Base-by-base conservation (phyloP, 2,888 invertebrate species). In the Drosophila putrida region DNA sequence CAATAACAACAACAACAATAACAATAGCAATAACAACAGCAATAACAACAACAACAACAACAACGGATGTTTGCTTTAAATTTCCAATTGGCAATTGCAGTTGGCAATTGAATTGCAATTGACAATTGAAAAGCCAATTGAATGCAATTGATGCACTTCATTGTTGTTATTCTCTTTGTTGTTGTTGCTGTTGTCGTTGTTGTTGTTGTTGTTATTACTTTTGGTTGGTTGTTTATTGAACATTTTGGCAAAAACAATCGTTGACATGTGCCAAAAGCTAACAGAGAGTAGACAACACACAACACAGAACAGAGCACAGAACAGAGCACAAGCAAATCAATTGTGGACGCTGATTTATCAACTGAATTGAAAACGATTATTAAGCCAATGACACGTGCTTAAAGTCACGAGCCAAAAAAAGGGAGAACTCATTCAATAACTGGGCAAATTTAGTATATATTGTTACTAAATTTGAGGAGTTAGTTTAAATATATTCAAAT, bases 121-220 rank as follows among this genome's bases (percentile, higher is more conserved):
- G 84, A 77, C 85, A 82, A 78, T 76, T 74, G 71, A 64, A 78
- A 76, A 85, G 79, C 71, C 84, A 83, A 84, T 87, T 84, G 84
- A 82, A 80, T 77, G 72, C 77, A 72, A 79, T 86, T 81, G 86
- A 83, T 81, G 86, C 72, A 80, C 61, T 80, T 47, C 44, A 47
- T 33, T 59, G 15, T 38, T 28, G 5, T 44, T 50, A n/a, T 15
- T n/a, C 20, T 31, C 20, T 4, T 20, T 20, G 10, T 4, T 15
- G 4, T 41, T 8, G 8, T 15, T 4, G 39, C 0, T 33, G 41
- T 27, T 31, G 11, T n/a, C 8, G 6, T 25, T 9, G 4, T 13
- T 28, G 1, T 46, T 11, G n/a, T 10, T 55, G 11, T 10, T 36
- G 13, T 20, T 25, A 31, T 20, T 9, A 11, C 9, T 31, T 31